Percentiles rank a stretch among this genome's conserved stretches.
Conservation (phyloP, 1,140 invertebrate genomes). For the Drosophila parabipectinata region DNA sequence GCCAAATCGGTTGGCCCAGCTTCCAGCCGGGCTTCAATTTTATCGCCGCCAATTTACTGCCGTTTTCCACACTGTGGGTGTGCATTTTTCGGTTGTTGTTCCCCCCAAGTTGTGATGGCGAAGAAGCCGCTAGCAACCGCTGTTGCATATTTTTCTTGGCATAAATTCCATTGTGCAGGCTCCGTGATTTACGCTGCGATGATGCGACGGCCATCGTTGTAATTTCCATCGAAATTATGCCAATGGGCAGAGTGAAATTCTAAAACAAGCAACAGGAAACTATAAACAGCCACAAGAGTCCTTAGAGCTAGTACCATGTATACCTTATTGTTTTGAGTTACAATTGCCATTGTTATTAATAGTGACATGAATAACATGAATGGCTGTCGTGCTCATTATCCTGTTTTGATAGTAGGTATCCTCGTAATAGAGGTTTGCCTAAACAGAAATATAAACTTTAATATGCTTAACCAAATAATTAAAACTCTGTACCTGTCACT, state of each 20-base stretch:
- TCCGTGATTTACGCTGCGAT: slow-evolving; percentile 51
- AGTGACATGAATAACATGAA: slow-evolving; percentile 30
- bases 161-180: slow-evolving; percentile 25
- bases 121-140: slow-evolving; percentile 1
- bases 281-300: background rate
- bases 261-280: background rate
- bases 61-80: slow-evolving; percentile 2
- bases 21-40: slow-evolving; percentile 55
- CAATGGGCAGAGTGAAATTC: background rate
- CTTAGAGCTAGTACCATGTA: background rate
- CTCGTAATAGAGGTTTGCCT: too few species aligned
- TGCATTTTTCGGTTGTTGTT: background rate
- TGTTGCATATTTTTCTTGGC: slow-evolving; percentile 30
- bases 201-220: slow-evolving; percentile 35
- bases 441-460: too few species aligned
- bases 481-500: too few species aligned
- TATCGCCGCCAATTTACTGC: slow-evolving; percentile 64
- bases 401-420: too few species aligned
- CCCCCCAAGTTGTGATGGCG: background rate
- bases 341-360: slow-evolving; percentile 59
- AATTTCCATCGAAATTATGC: background rate
- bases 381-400: background rate
- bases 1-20: slow-evolving; percentile 38
- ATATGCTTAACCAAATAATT: too few species aligned
- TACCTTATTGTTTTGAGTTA: slow-evolving; percentile 39